Base-by-base conservation (phyloP, 2,888 invertebrate genomes). In the Oxystoma pomonae region DNA sequence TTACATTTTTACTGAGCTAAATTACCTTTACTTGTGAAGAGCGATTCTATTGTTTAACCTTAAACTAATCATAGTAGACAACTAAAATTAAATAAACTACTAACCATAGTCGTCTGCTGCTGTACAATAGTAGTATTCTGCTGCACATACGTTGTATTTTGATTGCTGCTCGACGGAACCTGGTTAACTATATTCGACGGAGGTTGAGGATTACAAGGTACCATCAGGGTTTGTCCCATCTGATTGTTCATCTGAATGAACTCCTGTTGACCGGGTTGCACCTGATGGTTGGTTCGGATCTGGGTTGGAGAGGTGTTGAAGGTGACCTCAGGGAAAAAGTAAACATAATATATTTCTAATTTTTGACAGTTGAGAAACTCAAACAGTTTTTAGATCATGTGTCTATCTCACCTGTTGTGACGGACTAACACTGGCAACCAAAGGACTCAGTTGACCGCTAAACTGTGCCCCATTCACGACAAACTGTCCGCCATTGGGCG, bases 71-170 rank as follows among this genome's bases (percentile, higher is more conserved):
- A n/a, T n/a, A n/a, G n/a, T n/a, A n/a, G n/a, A n/a, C n/a, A n/a
- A n/a, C n/a, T n/a, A n/a, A n/a, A n/a, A n/a, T n/a, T n/a, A n/a
- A n/a, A n/a, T n/a, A n/a, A n/a, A n/a, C n/a, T n/a, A n/a, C n/a
- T n/a, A 1, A 90, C 87, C 81, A 90, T 86, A 0, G 90, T 90
- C 0, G 90, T 90, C 76, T 91, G 90, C 71, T 91, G 91, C 73
- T 91, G 91, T 1, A 91, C 90, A 72, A 93, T 92, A 0, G 92
- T 92, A 0, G 92, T 91, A 75, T 92, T 93, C 71, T 92, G 92
- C 70, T 92, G 92, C 1, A 92, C 90, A 73, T 88, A 92, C 0
- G 92, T 92, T 0, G 88, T 87, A 70, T 79, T 84, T 61, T 84
- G 85, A 64, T 88, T 84, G 74, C 83, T 86, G 16, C 83, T 80